phyloP scores from a whole-genome alignment of 1,140 invertebrate genomes.

The Oncopodura yosiiana region DNA sequence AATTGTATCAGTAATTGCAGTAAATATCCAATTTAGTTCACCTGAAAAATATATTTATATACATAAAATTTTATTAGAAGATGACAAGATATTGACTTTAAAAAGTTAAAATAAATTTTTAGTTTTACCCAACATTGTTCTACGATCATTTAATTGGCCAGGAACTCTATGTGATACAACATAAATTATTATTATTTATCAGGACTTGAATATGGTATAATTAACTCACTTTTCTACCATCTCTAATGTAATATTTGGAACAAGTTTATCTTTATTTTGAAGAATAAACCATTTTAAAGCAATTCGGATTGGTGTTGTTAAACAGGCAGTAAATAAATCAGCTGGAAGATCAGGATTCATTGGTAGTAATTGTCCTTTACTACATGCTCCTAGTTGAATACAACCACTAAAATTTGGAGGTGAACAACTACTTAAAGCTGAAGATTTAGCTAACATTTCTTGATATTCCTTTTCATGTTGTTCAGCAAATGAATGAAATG shows the following conservation, averaged over 20 bases:
- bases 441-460: constrained; percentile 35
- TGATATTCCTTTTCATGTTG: constrained; percentile 77
- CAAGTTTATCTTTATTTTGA: constrained; percentile 69
- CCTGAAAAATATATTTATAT: no score
- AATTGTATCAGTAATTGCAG: constrained; percentile 99
- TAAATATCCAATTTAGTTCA: constrained; percentile 99
- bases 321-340: constrained; percentile 94
- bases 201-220: neutral
- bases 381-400: constrained; percentile 92
- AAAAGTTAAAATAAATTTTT: no score
- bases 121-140: constrained; percentile 97
- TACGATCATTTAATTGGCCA: constrained; percentile 83
- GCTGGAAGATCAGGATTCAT: constrained; percentile 98
- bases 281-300: constrained; percentile 89
- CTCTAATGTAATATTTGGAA: constrained; percentile 67
- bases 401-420: constrained; percentile 63
- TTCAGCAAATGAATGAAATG: constrained; percentile 81
- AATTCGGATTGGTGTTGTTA: constrained; percentile 96
- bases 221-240: constrained; percentile 74
- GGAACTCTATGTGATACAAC: constrained; percentile 61
- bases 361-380: constrained; percentile 79
- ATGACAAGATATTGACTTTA: no score
- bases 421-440: constrained; percentile 29
- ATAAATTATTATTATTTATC: neutral
- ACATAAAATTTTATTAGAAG: no score